Percentiles rank a stretch among this genome's conserved stretches.
phyloP scores from a whole-genome alignment of 1,140 invertebrate species.

The Anthonomus grandis region DNA sequence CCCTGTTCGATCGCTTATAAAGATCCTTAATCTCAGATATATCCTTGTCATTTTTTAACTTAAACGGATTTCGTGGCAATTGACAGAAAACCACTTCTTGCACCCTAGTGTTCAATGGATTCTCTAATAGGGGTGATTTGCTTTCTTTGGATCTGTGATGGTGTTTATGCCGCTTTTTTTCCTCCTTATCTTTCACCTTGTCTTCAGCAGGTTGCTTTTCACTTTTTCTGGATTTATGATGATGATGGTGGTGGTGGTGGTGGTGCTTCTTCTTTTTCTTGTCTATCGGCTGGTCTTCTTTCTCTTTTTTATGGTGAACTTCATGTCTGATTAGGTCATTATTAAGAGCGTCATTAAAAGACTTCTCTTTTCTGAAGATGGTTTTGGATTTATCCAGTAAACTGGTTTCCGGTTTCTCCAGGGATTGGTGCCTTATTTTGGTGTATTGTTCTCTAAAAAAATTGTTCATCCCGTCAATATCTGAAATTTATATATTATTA shows the following conservation, averaged over 20 bases:
- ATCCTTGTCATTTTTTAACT: conserved; percentile 12
- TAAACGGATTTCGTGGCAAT: conserved; percentile 8
- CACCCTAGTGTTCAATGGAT: neutral
- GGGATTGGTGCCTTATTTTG: conserved; percentile 8
- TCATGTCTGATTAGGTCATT: no score
- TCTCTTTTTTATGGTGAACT: neutral
- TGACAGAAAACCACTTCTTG: conserved; percentile 26
- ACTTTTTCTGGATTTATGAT: neutral
- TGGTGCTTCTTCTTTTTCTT: conserved; percentile 1
- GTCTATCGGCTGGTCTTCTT: neutral
- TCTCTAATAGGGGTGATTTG: neutral
- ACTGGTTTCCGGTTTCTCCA: conserved; percentile 5
- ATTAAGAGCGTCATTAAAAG: conserved; percentile 15
- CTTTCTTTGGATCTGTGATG: neutral
- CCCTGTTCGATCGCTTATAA: neutral
- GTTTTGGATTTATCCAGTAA: conserved; percentile 12
- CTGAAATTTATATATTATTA: no score
- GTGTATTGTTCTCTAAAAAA: no score
- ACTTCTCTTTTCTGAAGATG: conserved; percentile 21
- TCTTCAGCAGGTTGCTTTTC: neutral
- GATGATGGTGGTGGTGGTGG: neutral
- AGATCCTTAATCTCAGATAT: conserved; percentile 12
- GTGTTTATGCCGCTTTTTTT: neutral
- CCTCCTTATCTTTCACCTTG: neutral
- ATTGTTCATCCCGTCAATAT: no score